Percentiles rank a stretch among this genome's conserved stretches.
Conservation (phyloP, 1,140 invertebrate species). For the Dendrolimus kikuchii region DNA sequence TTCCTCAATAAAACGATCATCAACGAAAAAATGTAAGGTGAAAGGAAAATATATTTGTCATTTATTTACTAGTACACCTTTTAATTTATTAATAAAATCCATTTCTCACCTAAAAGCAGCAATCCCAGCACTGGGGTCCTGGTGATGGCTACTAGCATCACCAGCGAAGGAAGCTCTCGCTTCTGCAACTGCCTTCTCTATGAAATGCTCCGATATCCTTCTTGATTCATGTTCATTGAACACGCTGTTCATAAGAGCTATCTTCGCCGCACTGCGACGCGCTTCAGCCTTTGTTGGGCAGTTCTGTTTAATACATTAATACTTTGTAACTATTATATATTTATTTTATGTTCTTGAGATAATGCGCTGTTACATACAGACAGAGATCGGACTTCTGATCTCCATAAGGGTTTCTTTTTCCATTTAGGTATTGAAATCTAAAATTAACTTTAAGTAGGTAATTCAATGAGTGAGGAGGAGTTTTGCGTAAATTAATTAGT, state of each 20-base stretch:
- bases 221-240: slow-evolving; percentile 96
- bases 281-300: slow-evolving; percentile 96
- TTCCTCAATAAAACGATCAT: too few species aligned
- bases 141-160: slow-evolving; percentile 81
- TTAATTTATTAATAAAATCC: not conserved
- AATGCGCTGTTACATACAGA: too few species aligned
- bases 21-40: too few species aligned
- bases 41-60: too few species aligned
- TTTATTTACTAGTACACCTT: not conserved
- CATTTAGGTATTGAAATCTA: too few species aligned
- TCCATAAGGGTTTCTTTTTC: too few species aligned
- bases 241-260: slow-evolving; percentile 96
- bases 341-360: too few species aligned
- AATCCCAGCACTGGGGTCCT: slow-evolving; percentile 88
- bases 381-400: too few species aligned
- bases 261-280: slow-evolving; percentile 93
- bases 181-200: slow-evolving; percentile 93
- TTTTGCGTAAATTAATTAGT: too few species aligned
- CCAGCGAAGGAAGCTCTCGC: slow-evolving; percentile 81
- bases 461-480: too few species aligned
- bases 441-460: too few species aligned
- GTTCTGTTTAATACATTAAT: slow-evolving; percentile 74
- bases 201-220: slow-evolving; percentile 94
- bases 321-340: too few species aligned
- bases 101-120: slow-evolving; percentile 84